Evolutionary conservation across 1,140 invertebrate genomes (phyloP).

Genomic region (Hyposmocoma kahamanoa): DNA sequence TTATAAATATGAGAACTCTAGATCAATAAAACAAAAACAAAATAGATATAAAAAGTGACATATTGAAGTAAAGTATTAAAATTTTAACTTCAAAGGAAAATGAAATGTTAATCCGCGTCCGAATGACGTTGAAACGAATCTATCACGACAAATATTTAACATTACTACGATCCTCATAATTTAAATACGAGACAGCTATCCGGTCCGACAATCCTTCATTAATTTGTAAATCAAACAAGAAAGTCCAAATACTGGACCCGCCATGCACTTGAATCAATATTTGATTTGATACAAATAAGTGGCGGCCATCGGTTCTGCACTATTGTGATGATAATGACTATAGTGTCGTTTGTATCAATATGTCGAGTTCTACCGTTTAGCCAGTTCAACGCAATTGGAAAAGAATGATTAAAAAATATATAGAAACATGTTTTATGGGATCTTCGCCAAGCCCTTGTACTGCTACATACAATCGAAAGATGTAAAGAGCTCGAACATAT

Average conservation of each 20-base stretch:
- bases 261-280: constrained; percentile 63
- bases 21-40: too few relatives aligned
- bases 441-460: too few relatives aligned
- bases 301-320: constrained; percentile 53
- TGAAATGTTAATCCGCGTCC: not conserved
- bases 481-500: too few relatives aligned
- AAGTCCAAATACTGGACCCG: constrained; percentile 51
- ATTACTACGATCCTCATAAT: constrained; percentile 15
- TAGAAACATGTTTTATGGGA: too few relatives aligned
- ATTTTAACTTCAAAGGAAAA: too few relatives aligned
- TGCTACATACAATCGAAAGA: too few relatives aligned
- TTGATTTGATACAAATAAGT: constrained; percentile 65
- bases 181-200: constrained; percentile 33
- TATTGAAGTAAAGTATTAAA: too few relatives aligned
- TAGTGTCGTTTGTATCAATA: constrained; percentile 19
- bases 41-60: too few relatives aligned
- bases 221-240: constrained; percentile 56
- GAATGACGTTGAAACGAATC: not conserved
- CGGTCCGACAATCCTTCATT: constrained; percentile 57
- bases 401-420: constrained; percentile 17
- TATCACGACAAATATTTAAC: constrained; percentile 18
- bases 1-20: too few relatives aligned
- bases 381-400: too few relatives aligned
- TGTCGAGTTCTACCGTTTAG: too few relatives aligned
- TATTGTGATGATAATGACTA: constrained; percentile 66